Conservation (phyloP, 2,888 invertebrate genomes). For the Ypsolopha sequella region DNA sequence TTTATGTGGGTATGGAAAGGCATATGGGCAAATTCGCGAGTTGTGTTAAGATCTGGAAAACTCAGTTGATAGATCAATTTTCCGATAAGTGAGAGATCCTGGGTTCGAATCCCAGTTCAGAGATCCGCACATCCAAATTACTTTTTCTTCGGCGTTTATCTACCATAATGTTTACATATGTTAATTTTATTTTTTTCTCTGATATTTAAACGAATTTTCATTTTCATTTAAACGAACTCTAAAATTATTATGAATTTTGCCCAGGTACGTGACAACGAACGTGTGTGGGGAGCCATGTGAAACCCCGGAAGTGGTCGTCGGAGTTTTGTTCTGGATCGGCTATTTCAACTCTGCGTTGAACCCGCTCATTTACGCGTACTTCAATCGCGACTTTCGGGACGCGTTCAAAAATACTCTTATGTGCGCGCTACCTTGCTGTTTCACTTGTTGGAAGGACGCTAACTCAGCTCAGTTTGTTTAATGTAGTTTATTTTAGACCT, state of each 20-base stretch:
- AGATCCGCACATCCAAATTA: too few relatives aligned
- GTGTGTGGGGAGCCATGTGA: constrained; percentile 86
- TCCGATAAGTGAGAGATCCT: too few relatives aligned
- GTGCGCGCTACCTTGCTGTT: constrained; percentile 88
- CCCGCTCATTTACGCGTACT: constrained; percentile 95
- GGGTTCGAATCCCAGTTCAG: too few relatives aligned
- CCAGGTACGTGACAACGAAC: constrained; percentile 87
- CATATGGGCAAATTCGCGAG: too few relatives aligned
- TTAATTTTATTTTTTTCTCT: too few relatives aligned
- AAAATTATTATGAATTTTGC: not conserved
- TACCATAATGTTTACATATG: too few relatives aligned
- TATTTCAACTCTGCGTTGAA: constrained; percentile 97
- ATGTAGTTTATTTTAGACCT: constrained; percentile 6
- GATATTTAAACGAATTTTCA: too few relatives aligned
- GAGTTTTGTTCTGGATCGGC: constrained; percentile 96
- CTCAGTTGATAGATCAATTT: too few relatives aligned
- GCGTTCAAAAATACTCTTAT: constrained; percentile 94
- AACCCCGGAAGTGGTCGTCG: constrained; percentile 88
- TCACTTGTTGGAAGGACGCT: constrained; percentile 79
- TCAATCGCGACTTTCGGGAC: constrained; percentile 96
- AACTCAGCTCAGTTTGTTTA: constrained; percentile 71
- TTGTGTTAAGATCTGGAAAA: too few relatives aligned
- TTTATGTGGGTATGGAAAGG: too few relatives aligned
- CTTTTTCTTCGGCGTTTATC: too few relatives aligned
- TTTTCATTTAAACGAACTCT: too few relatives aligned